A percentile compares a stretch with the other conserved stretches of the same genome.
Conservation (phyloP, 2,797 vertebrate genomes). For the Hydrophis major region DNA sequence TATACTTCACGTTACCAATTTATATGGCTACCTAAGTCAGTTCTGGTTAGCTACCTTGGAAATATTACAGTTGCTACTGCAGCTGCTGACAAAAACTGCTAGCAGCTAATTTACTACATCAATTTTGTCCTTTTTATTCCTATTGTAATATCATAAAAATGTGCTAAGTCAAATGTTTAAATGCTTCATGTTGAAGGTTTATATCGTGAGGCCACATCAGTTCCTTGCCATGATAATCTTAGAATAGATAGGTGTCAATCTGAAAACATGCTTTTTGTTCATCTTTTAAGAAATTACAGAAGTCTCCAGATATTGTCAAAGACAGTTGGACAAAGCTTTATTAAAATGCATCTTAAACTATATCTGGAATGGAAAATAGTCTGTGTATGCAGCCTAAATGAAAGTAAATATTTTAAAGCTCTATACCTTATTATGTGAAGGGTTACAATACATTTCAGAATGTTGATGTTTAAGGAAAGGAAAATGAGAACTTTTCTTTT, state of each 20-base stretch:
- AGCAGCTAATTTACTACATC: background rate
- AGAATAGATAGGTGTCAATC: background rate
- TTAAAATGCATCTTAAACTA: background rate
- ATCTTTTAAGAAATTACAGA: background rate
- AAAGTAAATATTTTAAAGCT: background rate
- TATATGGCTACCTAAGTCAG: too few relatives aligned
- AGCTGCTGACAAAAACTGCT: background rate
- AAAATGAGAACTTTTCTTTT: background rate
- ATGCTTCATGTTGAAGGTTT: background rate
- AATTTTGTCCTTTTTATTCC: background rate
- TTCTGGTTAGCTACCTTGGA: background rate
- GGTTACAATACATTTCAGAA: background rate
- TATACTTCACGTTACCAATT: too few relatives aligned
- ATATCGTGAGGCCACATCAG: background rate
- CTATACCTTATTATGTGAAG: background rate
- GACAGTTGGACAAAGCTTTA: background rate
- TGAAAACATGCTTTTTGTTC: background rate
- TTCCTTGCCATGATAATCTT: background rate
- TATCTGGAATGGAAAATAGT: background rate
- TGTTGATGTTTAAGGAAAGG: conserved; percentile 10
- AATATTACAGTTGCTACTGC: background rate
- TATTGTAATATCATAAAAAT: background rate
- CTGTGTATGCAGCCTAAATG: background rate
- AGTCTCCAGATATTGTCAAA: background rate
- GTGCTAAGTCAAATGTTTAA: background rate